These are phyloP conservation scores for Ormyrus labotus DNA, from an alignment of 2,888 invertebrate species.

Conservation along the genomic window DNA sequence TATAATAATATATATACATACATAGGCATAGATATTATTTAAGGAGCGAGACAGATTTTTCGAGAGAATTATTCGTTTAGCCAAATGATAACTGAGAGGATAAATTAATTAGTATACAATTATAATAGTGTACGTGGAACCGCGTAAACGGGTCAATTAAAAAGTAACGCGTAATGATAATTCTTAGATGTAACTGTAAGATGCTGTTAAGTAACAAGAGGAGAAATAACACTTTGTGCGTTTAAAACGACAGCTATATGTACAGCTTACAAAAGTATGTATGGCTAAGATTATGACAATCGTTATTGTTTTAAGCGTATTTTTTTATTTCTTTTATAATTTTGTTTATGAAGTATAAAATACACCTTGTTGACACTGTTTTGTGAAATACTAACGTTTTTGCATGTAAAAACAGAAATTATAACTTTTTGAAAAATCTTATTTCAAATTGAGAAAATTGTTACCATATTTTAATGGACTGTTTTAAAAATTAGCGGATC, in stretches of 20 bases:
- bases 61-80: slow-evolving; percentile 4
- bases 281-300: slow-evolving; percentile 31
- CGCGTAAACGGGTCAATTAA: slow-evolving; percentile 35
- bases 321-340: slow-evolving; percentile 37
- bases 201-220: background rate
- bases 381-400: background rate
- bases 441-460: slow-evolving; percentile 2
- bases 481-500: no score
- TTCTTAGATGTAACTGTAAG: slow-evolving; percentile 15
- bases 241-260: slow-evolving; percentile 7
- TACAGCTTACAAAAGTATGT: background rate
- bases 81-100: slow-evolving; percentile 28
- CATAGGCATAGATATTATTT: slow-evolving; percentile 29
- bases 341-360: slow-evolving; percentile 19
- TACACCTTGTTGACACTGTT: slow-evolving; percentile 17
- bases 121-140: slow-evolving; percentile 7
- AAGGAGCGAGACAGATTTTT: slow-evolving; percentile 8
- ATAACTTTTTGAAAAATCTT: background rate
- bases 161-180: background rate
- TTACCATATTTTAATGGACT: no score
- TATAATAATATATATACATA: slow-evolving; percentile 11
- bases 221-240: background rate
- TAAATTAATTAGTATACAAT: slow-evolving; percentile 6
- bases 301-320: slow-evolving; percentile 34
- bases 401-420: slow-evolving; percentile 1